These are phyloP conservation scores for Syngnathus floridae DNA, from an alignment of 2,113 vertebrate genomes.

Conservation along the genomic window DNA sequence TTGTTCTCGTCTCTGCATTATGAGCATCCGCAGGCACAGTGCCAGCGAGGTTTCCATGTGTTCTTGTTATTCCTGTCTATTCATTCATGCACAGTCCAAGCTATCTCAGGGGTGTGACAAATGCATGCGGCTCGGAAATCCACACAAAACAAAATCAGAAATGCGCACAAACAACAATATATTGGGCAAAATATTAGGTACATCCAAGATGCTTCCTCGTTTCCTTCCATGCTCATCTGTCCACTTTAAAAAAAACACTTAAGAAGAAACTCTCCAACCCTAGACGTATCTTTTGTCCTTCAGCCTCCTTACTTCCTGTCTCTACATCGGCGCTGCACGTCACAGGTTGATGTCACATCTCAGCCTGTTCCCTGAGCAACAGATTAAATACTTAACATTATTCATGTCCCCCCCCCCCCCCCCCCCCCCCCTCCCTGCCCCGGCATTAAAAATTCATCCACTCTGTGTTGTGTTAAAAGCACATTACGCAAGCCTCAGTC, in stretches of 20 bases:
- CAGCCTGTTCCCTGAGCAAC: slow-evolving; percentile 54
- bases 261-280: neutral
- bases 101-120: neutral
- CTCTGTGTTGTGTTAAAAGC: slow-evolving; percentile 69
- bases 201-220: too few species aligned
- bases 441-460: slow-evolving; percentile 69
- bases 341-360: slow-evolving; percentile 45
- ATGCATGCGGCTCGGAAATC: neutral
- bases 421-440: slow-evolving; percentile 12
- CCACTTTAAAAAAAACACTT: neutral
- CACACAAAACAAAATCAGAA: too few species aligned
- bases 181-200: too few species aligned
- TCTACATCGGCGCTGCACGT: slow-evolving; percentile 43
- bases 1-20: slow-evolving; percentile 29
- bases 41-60: slow-evolving; percentile 33
- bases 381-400: slow-evolving; percentile 70
- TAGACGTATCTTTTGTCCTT: neutral
- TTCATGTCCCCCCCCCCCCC: slow-evolving; percentile 32
- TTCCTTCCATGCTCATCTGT: neutral
- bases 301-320: slow-evolving; percentile 19
- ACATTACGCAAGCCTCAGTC: slow-evolving; percentile 64
- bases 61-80: slow-evolving; percentile 58
- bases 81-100: slow-evolving; percentile 53
- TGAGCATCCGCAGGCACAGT: slow-evolving; percentile 30
- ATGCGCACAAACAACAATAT: too few species aligned